These are phyloP conservation scores for Glossophaga mutica DNA, from an alignment of 2,797 vertebrate genomes.

Conservation along the genomic window DNA sequence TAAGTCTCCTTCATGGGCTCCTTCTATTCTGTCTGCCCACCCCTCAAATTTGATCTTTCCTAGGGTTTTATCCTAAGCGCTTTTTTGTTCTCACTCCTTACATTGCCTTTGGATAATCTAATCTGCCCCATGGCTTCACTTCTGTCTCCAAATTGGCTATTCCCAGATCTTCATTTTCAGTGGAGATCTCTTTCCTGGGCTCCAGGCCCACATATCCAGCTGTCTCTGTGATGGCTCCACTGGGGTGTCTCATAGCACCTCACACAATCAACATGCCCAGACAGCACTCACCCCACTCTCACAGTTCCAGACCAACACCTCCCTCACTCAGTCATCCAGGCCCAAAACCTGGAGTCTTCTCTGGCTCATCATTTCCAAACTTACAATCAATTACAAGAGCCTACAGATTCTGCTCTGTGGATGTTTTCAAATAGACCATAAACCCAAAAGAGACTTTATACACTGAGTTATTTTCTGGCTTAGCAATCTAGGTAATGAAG, in stretches of 20 bases:
- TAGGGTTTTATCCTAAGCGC: background rate
- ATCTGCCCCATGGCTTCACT: constrained; percentile 22
- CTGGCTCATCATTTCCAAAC: background rate
- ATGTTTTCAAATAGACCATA: background rate
- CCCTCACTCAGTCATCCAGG: background rate
- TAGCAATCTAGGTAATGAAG: background rate
- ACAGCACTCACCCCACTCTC: background rate
- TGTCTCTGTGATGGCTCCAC: constrained; percentile 30
- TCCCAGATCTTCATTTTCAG: constrained; percentile 41
- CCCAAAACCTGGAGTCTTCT: background rate
- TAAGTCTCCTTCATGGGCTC: background rate
- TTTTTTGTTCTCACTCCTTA: background rate
- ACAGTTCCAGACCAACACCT: background rate
- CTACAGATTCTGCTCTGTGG: constrained; percentile 1
- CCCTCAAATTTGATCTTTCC: background rate
- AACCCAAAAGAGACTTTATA: background rate
- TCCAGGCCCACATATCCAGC: constrained; percentile 39
- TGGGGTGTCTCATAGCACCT: constrained; percentile 31
- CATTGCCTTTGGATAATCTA: constrained; percentile 37
- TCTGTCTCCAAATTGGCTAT: constrained; percentile 37
- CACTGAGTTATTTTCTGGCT: background rate
- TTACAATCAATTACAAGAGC: background rate
- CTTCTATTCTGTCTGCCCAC: background rate
- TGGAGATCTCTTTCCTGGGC: constrained; percentile 31
- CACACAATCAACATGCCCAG: background rate